These are phyloP conservation scores for Bilobella aurantiaca DNA, from an alignment of 1,140 invertebrate genomes.

Conservation along the genomic window DNA sequence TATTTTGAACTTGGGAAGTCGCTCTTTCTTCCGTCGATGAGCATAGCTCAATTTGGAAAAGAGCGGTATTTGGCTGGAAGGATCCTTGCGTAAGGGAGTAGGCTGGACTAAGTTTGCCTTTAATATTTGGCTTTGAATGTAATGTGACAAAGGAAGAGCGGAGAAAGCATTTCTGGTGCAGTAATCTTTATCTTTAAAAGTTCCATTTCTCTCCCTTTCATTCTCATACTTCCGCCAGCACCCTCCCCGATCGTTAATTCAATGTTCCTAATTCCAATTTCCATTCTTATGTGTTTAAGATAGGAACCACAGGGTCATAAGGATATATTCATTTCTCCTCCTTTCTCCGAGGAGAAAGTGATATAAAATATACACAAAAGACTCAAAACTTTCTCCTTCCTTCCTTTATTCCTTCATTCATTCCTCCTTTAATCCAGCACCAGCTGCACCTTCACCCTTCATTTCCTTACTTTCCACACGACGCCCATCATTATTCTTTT, in stretches of 20 bases:
- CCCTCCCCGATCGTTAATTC: constrained; percentile 12
- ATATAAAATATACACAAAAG: constrained; percentile 3
- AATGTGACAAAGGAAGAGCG: too few species aligned
- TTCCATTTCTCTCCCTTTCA: constrained; percentile 8
- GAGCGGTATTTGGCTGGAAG: too few species aligned
- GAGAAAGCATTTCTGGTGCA: not conserved
- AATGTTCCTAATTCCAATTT: constrained; percentile 18
- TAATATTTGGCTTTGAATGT: too few species aligned
- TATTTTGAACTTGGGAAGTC: too few species aligned
- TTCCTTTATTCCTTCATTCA: constrained; percentile 7
- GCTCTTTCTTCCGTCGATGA: too few species aligned
- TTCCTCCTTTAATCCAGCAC: constrained; percentile 7
- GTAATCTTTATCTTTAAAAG: too few species aligned
- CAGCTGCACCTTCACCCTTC: not conserved
- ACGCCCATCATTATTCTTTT: constrained; percentile 11
- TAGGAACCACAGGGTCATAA: not conserved
- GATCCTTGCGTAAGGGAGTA: too few species aligned
- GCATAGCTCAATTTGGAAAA: too few species aligned
- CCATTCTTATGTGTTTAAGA: not conserved
- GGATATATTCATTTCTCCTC: not conserved
- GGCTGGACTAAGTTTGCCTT: too few species aligned
- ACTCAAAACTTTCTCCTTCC: constrained; percentile 9
- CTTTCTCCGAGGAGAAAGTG: not conserved
- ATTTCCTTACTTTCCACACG: not conserved
- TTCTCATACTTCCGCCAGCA: too few species aligned